A percentile compares a stretch with the other conserved stretches of the same genome.
phyloP scores from a whole-genome alignment of 2,888 invertebrate genomes.

The Agriotes lineatus region DNA sequence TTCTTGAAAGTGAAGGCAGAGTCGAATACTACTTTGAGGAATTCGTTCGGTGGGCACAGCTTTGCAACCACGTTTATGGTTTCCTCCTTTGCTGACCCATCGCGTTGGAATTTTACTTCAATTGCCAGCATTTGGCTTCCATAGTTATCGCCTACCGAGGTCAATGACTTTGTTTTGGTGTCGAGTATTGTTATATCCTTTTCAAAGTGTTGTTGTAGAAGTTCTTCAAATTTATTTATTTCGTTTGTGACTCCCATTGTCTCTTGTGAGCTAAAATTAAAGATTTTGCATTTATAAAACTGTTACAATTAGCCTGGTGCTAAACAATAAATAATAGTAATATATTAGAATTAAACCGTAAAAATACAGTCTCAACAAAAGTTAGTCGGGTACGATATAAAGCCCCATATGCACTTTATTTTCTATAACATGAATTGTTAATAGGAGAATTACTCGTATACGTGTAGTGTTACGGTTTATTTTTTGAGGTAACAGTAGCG shows the following conservation, averaged over 20 bases:
- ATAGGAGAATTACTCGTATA: no score
- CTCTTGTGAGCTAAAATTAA: no score
- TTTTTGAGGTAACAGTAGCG: no score
- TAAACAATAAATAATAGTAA: no score
- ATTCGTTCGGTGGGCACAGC: slow-evolving; percentile 67
- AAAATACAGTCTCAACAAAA: no score
- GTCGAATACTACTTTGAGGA: slow-evolving; percentile 66
- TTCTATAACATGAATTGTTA: no score
- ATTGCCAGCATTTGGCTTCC: slow-evolving; percentile 69
- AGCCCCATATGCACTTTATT: no score
- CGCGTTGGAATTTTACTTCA: slow-evolving; percentile 52
- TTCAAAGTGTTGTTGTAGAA: slow-evolving; percentile 33
- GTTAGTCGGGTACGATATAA: no score
- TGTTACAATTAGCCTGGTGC: no score
- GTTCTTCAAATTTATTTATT: slow-evolving; percentile 36
- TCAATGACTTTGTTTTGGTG: slow-evolving; percentile 61
- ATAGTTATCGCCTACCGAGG: slow-evolving; percentile 71
- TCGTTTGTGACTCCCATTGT: not conserved
- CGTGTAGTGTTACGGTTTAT: no score
- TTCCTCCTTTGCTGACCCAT: slow-evolving; percentile 47
- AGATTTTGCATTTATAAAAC: no score
- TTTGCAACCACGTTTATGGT: slow-evolving; percentile 68
- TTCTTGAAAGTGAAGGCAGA: slow-evolving; percentile 67
- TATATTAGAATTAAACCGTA: no score
- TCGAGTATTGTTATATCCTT: slow-evolving; percentile 46